These are phyloP conservation scores for Hipparchia semele DNA, from an alignment of 2,888 invertebrate genomes.

Conservation along the genomic window DNA sequence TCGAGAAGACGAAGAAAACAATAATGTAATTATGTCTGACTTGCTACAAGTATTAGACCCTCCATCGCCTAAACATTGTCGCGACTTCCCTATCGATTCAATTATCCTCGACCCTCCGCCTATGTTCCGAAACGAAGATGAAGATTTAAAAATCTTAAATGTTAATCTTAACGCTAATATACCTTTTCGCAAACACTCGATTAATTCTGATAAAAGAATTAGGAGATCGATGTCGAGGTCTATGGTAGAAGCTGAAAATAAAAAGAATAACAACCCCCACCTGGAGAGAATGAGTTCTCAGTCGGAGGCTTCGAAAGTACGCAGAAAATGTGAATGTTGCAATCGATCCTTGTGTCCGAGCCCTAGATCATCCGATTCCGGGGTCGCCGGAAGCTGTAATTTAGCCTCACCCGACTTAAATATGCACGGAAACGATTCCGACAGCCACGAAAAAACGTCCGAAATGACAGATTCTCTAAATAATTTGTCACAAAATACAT, in stretches of 20 bases:
- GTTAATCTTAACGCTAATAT: constrained; percentile 69
- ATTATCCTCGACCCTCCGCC: constrained; percentile 82
- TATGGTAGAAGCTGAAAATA: constrained; percentile 72
- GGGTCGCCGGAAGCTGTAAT: constrained; percentile 92
- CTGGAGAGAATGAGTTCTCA: constrained; percentile 75
- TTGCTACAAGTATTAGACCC: constrained; percentile 67
- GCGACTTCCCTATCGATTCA: constrained; percentile 60
- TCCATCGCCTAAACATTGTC: constrained; percentile 64
- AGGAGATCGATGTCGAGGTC: constrained; percentile 74
- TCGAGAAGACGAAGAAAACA: constrained; percentile 50
- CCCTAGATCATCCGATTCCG: constrained; percentile 91
- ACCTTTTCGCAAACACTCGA: constrained; percentile 80
- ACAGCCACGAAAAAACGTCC: constrained; percentile 63
- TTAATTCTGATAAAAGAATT: constrained; percentile 84
- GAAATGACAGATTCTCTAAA: constrained; percentile 58
- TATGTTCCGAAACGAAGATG: constrained; percentile 82
- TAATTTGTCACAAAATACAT: constrained; percentile 60
- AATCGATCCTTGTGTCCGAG: constrained; percentile 85
- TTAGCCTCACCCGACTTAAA: constrained; percentile 88
- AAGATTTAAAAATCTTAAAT: constrained; percentile 70
- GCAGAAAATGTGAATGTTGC: constrained; percentile 83
- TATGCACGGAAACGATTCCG: constrained; percentile 70
- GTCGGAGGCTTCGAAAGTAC: constrained; percentile 64
- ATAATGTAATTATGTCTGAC: constrained; percentile 51
- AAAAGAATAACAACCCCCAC: constrained; percentile 55